phyloP scores from a whole-genome alignment of 2,113 vertebrate genomes.

The human region GRCh38 chr6:78525501-78526000 shows the following conservation, averaged over 20 bases:
- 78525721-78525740: background rate
- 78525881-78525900: background rate
- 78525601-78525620: background rate
- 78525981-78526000: background rate
- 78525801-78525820: background rate
- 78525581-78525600: background rate
- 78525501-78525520: background rate
- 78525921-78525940: background rate
- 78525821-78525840: background rate
- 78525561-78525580: background rate
- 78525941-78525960: background rate
- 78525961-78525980: background rate
- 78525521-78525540: background rate
- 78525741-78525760: background rate
- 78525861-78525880: background rate
- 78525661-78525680: background rate
- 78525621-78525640: background rate
- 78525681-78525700: background rate
- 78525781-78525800: background rate
- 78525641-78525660: background rate
- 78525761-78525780: background rate
- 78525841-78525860: background rate
- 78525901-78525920: background rate
- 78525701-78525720: rapidly evolving
- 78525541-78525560: background rate